A percentile compares a stretch with the other conserved stretches of the same genome.
Evolutionary conservation across 2,888 invertebrate genomes (phyloP).

Genomic region (Spialia ferax): DNA sequence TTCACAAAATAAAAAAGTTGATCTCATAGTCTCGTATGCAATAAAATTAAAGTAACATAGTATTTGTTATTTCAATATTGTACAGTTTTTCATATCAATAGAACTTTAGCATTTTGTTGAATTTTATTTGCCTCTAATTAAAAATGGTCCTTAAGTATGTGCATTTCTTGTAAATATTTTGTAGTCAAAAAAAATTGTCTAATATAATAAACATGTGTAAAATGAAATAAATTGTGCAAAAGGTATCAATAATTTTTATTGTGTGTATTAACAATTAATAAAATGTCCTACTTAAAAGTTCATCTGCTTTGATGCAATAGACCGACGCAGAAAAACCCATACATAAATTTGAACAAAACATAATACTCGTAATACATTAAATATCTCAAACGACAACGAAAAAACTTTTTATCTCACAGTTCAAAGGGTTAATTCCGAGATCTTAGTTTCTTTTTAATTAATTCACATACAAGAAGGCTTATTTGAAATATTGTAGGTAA

Average conservation of each 20-base stretch:
- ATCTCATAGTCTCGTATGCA: slow-evolving; percentile 41
- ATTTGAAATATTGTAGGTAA: too few relatives aligned
- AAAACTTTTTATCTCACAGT: too few relatives aligned
- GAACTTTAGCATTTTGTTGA: slow-evolving; percentile 50
- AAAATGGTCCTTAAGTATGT: slow-evolving; percentile 67
- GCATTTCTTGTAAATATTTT: slow-evolving; percentile 81
- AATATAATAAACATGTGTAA: slow-evolving; percentile 82
- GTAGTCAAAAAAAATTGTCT: slow-evolving; percentile 72
- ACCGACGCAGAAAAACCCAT: too few relatives aligned
- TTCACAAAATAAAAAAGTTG: slow-evolving; percentile 34
- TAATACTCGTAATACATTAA: too few relatives aligned
- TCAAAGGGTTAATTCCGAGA: too few relatives aligned
- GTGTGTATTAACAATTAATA: too few relatives aligned
- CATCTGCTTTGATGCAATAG: too few relatives aligned
- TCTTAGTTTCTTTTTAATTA: too few relatives aligned
- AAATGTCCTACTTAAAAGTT: too few relatives aligned
- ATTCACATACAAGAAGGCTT: too few relatives aligned
- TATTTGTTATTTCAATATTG: slow-evolving; percentile 45
- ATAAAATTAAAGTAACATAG: slow-evolving; percentile 38
- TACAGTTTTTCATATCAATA: slow-evolving; percentile 56
- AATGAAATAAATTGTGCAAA: slow-evolving; percentile 85
- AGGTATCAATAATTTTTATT: slow-evolving; percentile 57
- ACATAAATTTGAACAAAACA: too few relatives aligned
- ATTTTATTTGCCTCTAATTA: slow-evolving; percentile 48
- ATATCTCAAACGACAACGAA: too few relatives aligned